phyloP scores from a whole-genome alignment of 2,113 vertebrate genomes.

The Recurvirostra avosetta region DNA sequence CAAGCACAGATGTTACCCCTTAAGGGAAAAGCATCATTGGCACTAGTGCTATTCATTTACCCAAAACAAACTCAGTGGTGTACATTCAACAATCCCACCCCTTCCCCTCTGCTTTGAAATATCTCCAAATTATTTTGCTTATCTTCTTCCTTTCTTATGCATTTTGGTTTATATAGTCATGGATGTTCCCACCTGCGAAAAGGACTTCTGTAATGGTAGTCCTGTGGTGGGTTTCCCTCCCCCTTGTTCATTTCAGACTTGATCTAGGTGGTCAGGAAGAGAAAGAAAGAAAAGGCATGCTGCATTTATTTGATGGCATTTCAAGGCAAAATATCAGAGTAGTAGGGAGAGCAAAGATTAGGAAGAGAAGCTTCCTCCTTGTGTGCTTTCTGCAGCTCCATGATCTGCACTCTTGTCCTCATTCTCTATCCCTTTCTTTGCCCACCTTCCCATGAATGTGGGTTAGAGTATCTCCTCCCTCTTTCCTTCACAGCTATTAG shows the following conservation, averaged over 20 bases:
- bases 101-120: neutral
- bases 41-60: neutral
- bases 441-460: neutral
- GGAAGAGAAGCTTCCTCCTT: neutral
- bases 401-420: accelerated
- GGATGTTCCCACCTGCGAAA: neutral
- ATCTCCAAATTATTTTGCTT: neutral
- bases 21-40: neutral
- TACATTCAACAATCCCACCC: neutral
- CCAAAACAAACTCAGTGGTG: neutral
- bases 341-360: neutral
- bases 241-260: neutral
- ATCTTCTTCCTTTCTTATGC: neutral
- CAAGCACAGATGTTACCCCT: neutral
- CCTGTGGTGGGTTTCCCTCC: neutral
- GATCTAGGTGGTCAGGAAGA: neutral
- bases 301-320: neutral
- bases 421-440: neutral
- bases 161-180: neutral
- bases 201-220: neutral
- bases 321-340: neutral
- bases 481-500: neutral
- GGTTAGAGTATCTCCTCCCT: neutral
- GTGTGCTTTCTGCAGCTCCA: neutral
- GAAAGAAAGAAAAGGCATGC: neutral